Base-by-base conservation (phyloP, 64 coral and sea anemone species). In the Hydrozoanthus tunicans region DNA sequence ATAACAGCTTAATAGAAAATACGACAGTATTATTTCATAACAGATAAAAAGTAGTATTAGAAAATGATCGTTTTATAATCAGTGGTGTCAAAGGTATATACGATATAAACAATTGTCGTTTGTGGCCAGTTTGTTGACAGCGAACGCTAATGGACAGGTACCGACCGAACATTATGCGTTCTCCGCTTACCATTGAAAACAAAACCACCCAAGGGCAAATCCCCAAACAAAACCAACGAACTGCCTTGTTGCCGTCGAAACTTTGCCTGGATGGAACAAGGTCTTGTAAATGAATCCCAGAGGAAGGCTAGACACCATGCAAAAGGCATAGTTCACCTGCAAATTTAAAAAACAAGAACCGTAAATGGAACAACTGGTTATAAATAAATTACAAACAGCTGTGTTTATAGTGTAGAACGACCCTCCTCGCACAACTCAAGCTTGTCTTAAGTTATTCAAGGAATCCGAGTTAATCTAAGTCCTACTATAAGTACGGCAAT, bases 141-240 rank as follows among this genome's bases (percentile, higher is more conserved):
- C 32, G 51, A 74, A 4, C 9, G 25, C 25, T 8, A 13, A 17
- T 9, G n/a, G 15, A 63, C 80, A 65, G 80, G 80, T 82, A 82
- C 80, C 32, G 15, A 82, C 58, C 61, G 60, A 6, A 7, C 5
- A 6, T 14, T 15, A 51, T 51, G 52, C 75, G 7, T 79, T 83
- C 12, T 26, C 9, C 25, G 32, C 84, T 88, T 60, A 88, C 84
- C 84, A 88, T 15, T 88, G 52, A 51, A 88, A 88, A 75, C 84
- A 88, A 73, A 73, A 75, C 84, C 68, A 88, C 51, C 67, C 84
- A 5, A 88, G 68, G 10, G 69, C 54, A 15, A 88, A 1, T 17
- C 69, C 84, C 84, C 84, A 88, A 13, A 73, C 56, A 51, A 88
- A 73, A 4, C 84, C 84, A 57, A 88, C 23, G 10, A 74, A 13